Evolutionary conservation across 2,888 invertebrate species (phyloP), one percentile per base, ranked within the genome.

Genomic region (Hanleya hanleyi): DNA sequence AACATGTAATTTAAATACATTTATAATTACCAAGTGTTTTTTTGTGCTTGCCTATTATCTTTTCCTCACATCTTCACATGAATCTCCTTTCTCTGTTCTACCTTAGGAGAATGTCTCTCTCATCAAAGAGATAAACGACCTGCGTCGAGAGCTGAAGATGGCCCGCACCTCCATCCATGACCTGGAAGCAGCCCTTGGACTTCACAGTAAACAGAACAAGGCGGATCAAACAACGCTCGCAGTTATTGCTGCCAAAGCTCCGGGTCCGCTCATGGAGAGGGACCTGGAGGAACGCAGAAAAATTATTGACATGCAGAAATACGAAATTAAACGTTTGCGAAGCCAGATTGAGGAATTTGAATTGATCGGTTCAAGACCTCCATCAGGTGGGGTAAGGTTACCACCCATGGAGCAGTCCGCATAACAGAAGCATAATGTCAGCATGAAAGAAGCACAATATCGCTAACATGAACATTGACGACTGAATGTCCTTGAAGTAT

Each of bases 81-180:
- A n/a, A n/a, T n/a, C n/a, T n/a, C n/a, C n/a, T n/a, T n/a, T n/a
- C n/a, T n/a, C n/a, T n/a, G n/a, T n/a, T n/a, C n/a, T n/a, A n/a
- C n/a, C n/a, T n/a, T 91, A 93, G 87, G 96, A 97, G 86, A 97
- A 97, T 89, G 93, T 95, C 41, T 91, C 93, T 0, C 92, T 97
- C 3, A 92, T 96, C 38, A 92, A 93, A 1, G 96, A 97, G 90
- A 93, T 96, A 32, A 96, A 96, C 86, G 93, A 92, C 71, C 88
- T 96, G 51, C 93, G 96, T 38, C 92, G 92, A 35, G 94, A 95
- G 87, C 89, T 95, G 74, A 94, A 94, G 87, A 90, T 92, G 0
- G 93, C 94, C 18, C 92, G 94, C 12, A 92, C 92, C n/a, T 92
- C 93, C 41, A 94, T 94, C 80, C 92, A 92, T 75, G 94, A 95